Evolutionary conservation across 2,888 invertebrate genomes (phyloP), one percentile per base, ranked within the genome.

Genomic region (Tethea ocularis): DNA sequence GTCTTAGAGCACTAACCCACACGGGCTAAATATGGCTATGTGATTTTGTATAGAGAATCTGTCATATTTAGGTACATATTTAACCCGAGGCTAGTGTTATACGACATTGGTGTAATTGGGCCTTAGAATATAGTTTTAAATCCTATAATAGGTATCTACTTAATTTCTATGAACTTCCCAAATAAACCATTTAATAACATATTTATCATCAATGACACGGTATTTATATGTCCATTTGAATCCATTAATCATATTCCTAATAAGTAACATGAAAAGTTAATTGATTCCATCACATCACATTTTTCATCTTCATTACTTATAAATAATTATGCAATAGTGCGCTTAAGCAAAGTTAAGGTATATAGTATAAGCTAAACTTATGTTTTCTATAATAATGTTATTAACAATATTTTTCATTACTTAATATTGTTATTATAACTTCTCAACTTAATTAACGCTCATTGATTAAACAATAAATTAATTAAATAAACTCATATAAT

Each of bases 401-500:
- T 46, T 46, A 46, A 46, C 46, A 46, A 46, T 10, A 46, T 10
- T 20, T 20, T 20, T 46, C 20, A 46, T 20, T 20, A n/a, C 20
- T 20, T 46, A 1, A 4, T 33, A 3, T 33, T 20, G 20, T 46
- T 15, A 17, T 8, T 26, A 0, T 26, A 17, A 15, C 0, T 10
- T 20, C 10, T 46, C 7, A 33, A 0, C 7, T 2, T 13, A 13
- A 33, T 33, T 33, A 33, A 33, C 33, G 7, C n/a, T 38, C 4
- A 15, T 33, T 36, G n/a, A 38, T n/a, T n/a, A 13, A n/a, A n/a
- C 0, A 38, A 38, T n/a, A 6, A 11, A 15, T 56, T 7, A n/a
- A n/a, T 15, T 11, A 51, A 64, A 56, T 36, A 20, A 33, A 7
- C 23, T 46, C 11, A 56, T 5, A 46, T 52, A 7, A 33, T 17